Evolutionary conservation across 2,797 vertebrate species (phyloP).

Genomic region (Hapalemur alaotrensis): DNA sequence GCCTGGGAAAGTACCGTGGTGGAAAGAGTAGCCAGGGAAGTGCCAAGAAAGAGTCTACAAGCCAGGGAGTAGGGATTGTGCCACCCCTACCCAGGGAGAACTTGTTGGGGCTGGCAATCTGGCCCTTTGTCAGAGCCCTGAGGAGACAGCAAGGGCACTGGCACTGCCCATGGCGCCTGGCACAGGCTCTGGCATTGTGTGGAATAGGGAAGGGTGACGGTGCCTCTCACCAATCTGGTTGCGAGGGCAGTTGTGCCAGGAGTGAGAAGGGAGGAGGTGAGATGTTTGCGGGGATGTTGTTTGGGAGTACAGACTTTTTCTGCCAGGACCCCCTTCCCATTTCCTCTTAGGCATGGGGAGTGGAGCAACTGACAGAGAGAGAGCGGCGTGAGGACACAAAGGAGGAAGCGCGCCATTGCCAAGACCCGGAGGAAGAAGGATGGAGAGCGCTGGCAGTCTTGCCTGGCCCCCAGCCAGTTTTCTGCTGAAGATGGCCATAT

Average conservation of each 20-base stretch:
- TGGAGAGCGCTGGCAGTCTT: constrained; percentile 56
- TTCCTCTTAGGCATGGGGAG: constrained; percentile 44
- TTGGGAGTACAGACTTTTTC: constrained; percentile 59
- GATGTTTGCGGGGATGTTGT: not conserved
- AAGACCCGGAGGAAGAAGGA: constrained; percentile 68
- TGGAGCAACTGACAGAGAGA: constrained; percentile 18
- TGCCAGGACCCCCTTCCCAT: constrained; percentile 67
- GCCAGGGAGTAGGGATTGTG: not conserved
- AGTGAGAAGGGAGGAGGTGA: not conserved
- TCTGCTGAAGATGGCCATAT: constrained; percentile 54
- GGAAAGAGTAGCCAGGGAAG: constrained; percentile 4
- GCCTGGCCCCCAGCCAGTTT: constrained; percentile 64
- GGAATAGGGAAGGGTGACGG: not conserved
- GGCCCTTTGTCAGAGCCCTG: constrained; percentile 21
- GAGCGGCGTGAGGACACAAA: constrained; percentile 66
- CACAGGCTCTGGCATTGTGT: constrained; percentile 61
- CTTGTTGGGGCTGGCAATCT: not conserved
- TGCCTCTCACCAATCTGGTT: constrained; percentile 42
- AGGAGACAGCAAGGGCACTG: not conserved
- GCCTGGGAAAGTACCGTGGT: constrained; percentile 3
- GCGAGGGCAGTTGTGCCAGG: constrained; percentile 27
- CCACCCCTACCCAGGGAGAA: constrained; percentile 24
- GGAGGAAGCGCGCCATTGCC: constrained; percentile 63
- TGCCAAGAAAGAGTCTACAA: not conserved
- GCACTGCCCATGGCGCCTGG: constrained; percentile 44